These are phyloP conservation scores for Paraescarpia echinospica DNA, from an alignment of 1,140 invertebrate genomes.

Conservation along the genomic window DNA sequence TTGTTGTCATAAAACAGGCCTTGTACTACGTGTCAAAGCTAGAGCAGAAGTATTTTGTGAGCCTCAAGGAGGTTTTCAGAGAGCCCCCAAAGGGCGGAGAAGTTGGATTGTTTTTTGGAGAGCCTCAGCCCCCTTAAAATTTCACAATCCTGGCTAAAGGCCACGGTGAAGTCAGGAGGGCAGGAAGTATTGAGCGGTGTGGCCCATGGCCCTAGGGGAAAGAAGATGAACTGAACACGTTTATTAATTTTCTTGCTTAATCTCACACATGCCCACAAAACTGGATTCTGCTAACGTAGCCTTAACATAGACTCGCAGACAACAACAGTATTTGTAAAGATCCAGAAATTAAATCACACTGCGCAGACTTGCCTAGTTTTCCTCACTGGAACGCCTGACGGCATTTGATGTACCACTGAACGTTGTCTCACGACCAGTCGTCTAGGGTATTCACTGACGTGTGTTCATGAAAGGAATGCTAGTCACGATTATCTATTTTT, in stretches of 20 bases:
- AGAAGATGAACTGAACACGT: background rate
- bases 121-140: too few species aligned
- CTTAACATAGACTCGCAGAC: background rate
- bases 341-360: background rate
- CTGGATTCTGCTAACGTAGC: background rate
- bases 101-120: too few species aligned
- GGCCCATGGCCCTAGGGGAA: too few species aligned
- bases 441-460: background rate
- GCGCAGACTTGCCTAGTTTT: background rate
- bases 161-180: too few species aligned
- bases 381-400: background rate
- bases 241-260: background rate
- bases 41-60: too few species aligned
- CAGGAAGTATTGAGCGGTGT: too few species aligned
- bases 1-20: too few species aligned
- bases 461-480: background rate
- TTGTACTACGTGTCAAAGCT: too few species aligned
- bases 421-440: too few species aligned
- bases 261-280: background rate
- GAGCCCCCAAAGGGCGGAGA: too few species aligned
- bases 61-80: too few species aligned
- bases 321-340: background rate
- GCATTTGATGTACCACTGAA: background rate
- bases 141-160: too few species aligned
- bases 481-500: background rate